Evolutionary conservation across 2,113 vertebrate species (phyloP).

Genomic region (Tichodroma muraria): DNA sequence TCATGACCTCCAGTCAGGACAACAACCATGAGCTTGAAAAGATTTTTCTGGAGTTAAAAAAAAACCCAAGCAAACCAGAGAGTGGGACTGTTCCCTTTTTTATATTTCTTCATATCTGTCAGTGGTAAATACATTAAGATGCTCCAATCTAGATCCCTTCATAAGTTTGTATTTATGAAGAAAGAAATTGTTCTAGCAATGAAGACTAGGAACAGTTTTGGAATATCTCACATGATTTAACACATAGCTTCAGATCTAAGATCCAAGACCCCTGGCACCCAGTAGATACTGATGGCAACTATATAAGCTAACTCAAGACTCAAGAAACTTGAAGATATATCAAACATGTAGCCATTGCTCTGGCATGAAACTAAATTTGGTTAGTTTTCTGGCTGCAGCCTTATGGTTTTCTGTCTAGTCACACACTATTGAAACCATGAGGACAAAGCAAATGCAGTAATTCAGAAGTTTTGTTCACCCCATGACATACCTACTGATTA

Average conservation of each 20-base stretch:
- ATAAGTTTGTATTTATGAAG: not conserved
- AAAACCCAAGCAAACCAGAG: not conserved
- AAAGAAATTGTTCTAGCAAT: not conserved
- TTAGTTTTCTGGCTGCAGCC: not conserved
- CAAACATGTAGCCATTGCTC: not conserved
- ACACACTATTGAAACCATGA: not conserved
- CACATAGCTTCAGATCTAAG: not conserved
- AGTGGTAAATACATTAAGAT: not conserved
- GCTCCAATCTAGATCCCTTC: not conserved
- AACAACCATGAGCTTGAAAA: not conserved
- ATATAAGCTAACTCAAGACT: not conserved
- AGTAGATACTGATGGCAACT: not conserved
- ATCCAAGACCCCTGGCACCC: not conserved
- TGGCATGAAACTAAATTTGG: not conserved
- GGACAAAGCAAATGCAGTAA: not conserved
- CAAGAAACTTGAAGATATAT: not conserved
- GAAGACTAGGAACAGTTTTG: not conserved
- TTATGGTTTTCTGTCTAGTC: not conserved
- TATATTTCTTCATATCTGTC: not conserved
- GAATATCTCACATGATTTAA: not conserved
- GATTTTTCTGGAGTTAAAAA: not conserved
- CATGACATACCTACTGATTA: not conserved
- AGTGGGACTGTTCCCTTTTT: not conserved
- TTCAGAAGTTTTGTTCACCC: not conserved
- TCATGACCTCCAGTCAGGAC: not conserved